Evolutionary conservation across 2,888 invertebrate genomes (phyloP), one percentile per base, ranked within the genome.

Genomic region (Stratiomys singularior): DNA sequence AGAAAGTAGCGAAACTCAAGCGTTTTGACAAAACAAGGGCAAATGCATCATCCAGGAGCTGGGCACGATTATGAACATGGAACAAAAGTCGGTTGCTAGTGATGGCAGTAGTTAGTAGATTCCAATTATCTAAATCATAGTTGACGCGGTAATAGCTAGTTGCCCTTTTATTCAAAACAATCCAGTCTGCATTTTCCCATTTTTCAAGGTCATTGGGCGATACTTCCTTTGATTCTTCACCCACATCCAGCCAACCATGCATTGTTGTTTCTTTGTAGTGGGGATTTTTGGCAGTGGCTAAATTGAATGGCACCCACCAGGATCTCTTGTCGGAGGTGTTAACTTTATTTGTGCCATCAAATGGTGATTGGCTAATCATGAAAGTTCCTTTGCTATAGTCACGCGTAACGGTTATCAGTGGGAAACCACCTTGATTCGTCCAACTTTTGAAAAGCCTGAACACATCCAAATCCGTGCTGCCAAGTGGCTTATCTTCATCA

Each of bases 1-100:
- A 78, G 7, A 85, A 78, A 2, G 81, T 82, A 1, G 78, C 74
- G 66, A 86, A 84, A 0, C 81, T 66, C 46, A 85, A 78, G 0
- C 83, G 83, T 0, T 81, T 82, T 5, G 83, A 82, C 37, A 11
- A 81, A 81, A 56, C 80, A 82, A 76, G 21, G 13, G 92, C 92
- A 85, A 93, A 88, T 0, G 93, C 91, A 84, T 96, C 96, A 81
- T 96, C 94, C 5, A 96, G 87, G 72, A 96, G 88, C 84, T 96
- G 95, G 0, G 94, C 94, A 78, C 95, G 88, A 82, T 94, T 95
- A 77, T 92, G 91, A 1, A 91, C 89, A 78, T 92, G 90, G 72
- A 95, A 92, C 63, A 89, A 89, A 23, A 37, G 37, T 4, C 37
- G 58, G 1, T 58, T 58, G 4, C 58, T 23, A 13, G 21, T 30